Base-by-base conservation (phyloP, 2,888 invertebrate species). In the Caenorhabditis panamensis region DNA sequence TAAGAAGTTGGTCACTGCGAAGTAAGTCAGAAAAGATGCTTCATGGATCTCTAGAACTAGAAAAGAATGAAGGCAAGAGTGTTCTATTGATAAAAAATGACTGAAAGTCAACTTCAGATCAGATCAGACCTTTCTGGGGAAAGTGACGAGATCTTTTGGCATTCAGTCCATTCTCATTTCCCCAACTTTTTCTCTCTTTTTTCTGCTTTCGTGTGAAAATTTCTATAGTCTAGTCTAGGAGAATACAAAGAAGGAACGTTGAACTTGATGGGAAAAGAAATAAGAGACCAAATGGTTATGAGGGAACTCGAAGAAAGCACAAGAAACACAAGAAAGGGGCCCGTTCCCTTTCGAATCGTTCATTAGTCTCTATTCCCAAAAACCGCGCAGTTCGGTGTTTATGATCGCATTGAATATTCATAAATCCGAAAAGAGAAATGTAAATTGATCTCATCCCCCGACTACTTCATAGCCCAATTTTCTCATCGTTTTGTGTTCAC, bases 1-100 rank as follows among this genome's bases (percentile, higher is more conserved):
- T 3, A 66, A 59, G 36, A 49, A 44, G n/a, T 49, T 64, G 16
- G 61, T 66, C 36, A 8, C 6, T 31, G 31, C 31, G 11, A 75
- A 75, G 75, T 75, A 49, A 66, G 75, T 75, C 24, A 1, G 4
- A 6, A 24, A 11, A 49, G 49, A 41, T n/a, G n/a, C n/a, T n/a
- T n/a, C n/a, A n/a, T n/a, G n/a, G n/a, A n/a, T n/a, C n/a, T n/a
- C n/a, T n/a, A n/a, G n/a, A n/a, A n/a, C n/a, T 49, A 2, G 2
- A 2, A 49, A 4, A 49, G 49, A 41, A 16, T 16, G 5, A 16
- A 9, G 5, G 41, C 20, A 58, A 58, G 58, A 36, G 58, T 16
- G 37, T 22, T 56, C 51, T 18, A n/a, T 67, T 20, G 9, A 9
- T 2, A 9, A 41, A n/a, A n/a, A n/a, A n/a, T n/a, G n/a, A n/a